These are phyloP conservation scores for Lanius collurio DNA, from an alignment of 2,113 vertebrate genomes.

Conservation along the genomic window DNA sequence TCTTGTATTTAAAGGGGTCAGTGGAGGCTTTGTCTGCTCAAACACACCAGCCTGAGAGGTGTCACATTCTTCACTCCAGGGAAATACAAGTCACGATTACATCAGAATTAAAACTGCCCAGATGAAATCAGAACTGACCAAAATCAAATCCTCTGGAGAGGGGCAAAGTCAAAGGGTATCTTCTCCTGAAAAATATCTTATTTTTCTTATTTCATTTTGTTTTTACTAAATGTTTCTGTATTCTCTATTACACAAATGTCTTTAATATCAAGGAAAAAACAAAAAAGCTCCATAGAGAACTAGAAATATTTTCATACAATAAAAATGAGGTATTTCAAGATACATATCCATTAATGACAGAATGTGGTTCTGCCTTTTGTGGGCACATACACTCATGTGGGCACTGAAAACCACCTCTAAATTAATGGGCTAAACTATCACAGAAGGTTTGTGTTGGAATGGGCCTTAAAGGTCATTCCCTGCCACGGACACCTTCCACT, in stretches of 20 bases:
- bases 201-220: background rate
- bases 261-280: background rate
- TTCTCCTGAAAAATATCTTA: background rate
- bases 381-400: background rate
- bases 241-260: background rate
- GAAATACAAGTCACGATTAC: background rate
- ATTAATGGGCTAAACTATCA: background rate
- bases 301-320: background rate
- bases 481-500: background rate
- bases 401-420: background rate
- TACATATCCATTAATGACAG: background rate
- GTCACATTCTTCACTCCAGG: constrained; percentile 23
- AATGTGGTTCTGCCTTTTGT: background rate
- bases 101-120: background rate
- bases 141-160: background rate
- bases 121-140: constrained; percentile 7
- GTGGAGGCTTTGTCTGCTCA: constrained; percentile 12
- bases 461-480: background rate
- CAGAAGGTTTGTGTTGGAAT: background rate
- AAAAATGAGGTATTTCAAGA: background rate
- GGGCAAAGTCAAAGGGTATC: background rate
- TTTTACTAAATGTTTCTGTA: background rate
- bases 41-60: background rate
- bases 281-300: background rate
- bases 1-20: constrained; percentile 23